Base-by-base conservation (phyloP, 1,140 invertebrate genomes). In the Camponotus vicinus region DNA sequence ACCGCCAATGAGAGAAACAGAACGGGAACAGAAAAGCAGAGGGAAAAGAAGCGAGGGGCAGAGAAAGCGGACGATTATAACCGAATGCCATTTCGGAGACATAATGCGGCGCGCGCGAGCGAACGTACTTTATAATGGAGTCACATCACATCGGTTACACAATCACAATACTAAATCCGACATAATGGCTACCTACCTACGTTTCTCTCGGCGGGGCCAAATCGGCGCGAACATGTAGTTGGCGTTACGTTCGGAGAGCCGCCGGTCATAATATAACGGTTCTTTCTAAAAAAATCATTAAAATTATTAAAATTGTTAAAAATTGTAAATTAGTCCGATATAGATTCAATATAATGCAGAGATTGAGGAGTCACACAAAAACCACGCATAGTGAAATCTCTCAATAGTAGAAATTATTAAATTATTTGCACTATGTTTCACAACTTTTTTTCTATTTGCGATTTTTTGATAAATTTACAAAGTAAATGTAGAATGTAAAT, bases 151-250 rank as follows among this genome's bases (percentile, higher is more conserved):
- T 94, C 93, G 93, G 94, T 94, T 95, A 95, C 94, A 94, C 94
- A 95, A 95, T 94, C 93, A 95, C 94, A 95, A 95, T 95, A 92
- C 93, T 95, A 95, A 75, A 95, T 94, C 90, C 91, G 92, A 93
- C 92, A 94, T 95, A 95, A 95, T 94, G 91, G 93, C 92, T 91
- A 92, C 92, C 91, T 93, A 93, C 88, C 91, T 89, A 93, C 90
- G 92, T 89, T 89, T 75, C 78, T 79, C 64, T 67, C 88, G 89
- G 84, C 86, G 77, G 82, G 88, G 82, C 76, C 70, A 76, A 91
- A 92, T 87, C 89, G 86, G 77, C 84, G 87, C 87, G 71, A 88
- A 88, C 78, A 76, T 85, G 55, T 75, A 69, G n/a, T 70, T 67
- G 37, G 18, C 18, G 27, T 57, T 78, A 40, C 27, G 32, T 52